Evolutionary conservation across 2,888 invertebrate genomes (phyloP), one percentile per base, ranked within the genome.

Genomic region (Drosophila buzzatii): DNA sequence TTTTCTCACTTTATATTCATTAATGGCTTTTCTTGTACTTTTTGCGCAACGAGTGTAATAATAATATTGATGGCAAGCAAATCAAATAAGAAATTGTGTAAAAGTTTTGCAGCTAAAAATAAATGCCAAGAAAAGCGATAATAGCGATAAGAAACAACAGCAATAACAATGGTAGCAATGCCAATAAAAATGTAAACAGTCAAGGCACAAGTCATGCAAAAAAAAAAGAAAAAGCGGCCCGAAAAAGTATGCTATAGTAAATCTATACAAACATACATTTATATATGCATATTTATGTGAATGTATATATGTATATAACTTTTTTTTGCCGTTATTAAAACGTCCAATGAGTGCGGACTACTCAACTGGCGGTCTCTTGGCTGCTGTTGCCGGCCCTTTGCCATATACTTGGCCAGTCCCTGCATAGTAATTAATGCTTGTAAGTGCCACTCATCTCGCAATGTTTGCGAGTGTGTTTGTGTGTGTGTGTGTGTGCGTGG

Each of bases 401-500:
- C 57, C 62, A 65, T 82, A 61, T 59, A 70, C 77, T 86, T 70
- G 81, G 79, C 89, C 90, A 82, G 76, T 68, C 66, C 66, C 62
- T 61, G 66, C 89, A 80, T 58, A 80, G 90, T 90, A 85, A 85
- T 85, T 85, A 85, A 83, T 86, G 90, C 73, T 75, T 77, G 78
- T 77, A 75, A 90, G 77, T 83, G 81, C 85, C 79, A 77, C 79
- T 84, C 70, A 65, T 68, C 59, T 65, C 35, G 41, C 60, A 49
- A 45, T 56, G 35, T 53, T 33, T 57, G 59, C 42, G 49, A 52
- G 27, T 55, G 47, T 62, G 44, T 56, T 47, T 47, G 35, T 3
- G 16, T 20, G 14, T 20, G 14, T 35, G 51, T 9, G 16, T 18
- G 33, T 20, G 18, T n/a, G 31, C 31, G 47, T 23, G 49, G 23